phyloP scores from a whole-genome alignment of 2,797 vertebrate species.

The Spondyliosoma cantharus region DNA sequence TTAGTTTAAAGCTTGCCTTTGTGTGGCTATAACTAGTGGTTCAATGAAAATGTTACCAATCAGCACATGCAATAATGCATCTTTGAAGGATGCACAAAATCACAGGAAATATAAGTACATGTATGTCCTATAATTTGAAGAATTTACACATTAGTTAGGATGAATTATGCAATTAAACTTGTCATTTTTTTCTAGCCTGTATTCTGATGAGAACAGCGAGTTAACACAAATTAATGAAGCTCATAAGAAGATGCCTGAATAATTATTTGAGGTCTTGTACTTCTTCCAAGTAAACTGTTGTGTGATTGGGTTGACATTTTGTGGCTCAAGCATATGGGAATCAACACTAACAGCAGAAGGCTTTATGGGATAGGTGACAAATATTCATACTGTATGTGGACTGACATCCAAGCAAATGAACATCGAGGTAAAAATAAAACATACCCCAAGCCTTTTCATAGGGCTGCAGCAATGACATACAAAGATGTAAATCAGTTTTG shows the following conservation, averaged over 20 bases:
- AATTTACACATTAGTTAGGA: background rate
- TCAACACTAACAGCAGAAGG: background rate
- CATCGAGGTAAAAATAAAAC: background rate
- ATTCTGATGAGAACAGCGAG: background rate
- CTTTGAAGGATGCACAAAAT: background rate
- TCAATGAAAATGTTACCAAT: background rate
- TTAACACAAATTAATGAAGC: background rate
- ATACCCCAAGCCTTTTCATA: background rate
- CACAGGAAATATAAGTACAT: background rate
- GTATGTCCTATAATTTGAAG: background rate
- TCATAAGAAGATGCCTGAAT: background rate
- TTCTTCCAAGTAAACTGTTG: background rate
- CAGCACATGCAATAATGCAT: background rate
- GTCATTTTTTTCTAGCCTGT: background rate
- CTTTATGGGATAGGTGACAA: background rate
- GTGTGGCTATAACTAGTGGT: background rate
- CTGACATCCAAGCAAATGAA: background rate
- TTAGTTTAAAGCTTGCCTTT: background rate
- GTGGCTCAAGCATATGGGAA: background rate
- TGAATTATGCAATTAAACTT: background rate
- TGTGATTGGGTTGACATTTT: background rate
- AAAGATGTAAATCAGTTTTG: constrained; percentile 27
- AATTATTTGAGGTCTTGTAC: background rate
- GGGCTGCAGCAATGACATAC: background rate
- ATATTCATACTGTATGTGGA: background rate